Evolutionary conservation across 2,797 vertebrate genomes (phyloP).

Genomic region (Danio tinwini): DNA sequence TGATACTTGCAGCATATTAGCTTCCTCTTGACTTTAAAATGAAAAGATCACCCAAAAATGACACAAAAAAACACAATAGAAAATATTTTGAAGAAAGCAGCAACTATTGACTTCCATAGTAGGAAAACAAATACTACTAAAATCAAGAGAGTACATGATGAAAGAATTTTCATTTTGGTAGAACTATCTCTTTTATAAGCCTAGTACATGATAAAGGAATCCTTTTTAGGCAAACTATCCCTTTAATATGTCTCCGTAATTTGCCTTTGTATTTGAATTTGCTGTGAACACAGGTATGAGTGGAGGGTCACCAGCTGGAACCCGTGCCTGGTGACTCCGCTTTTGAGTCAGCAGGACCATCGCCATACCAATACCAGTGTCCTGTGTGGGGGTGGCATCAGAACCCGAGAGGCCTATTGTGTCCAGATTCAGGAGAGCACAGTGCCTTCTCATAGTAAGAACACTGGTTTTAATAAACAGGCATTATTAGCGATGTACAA

Average conservation of each 20-base stretch:
- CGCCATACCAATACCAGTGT: slow-evolving; percentile 58
- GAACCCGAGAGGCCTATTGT: slow-evolving; percentile 82
- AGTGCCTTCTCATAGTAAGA: slow-evolving; percentile 56
- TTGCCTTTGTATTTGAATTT: neutral
- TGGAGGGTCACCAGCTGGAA: slow-evolving; percentile 86
- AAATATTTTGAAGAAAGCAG: no score
- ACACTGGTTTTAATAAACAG: neutral
- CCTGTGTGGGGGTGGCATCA: slow-evolving; percentile 84
- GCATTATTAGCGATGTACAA: neutral
- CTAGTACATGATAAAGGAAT: no score
- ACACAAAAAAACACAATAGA: no score
- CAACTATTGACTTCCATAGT: no score
- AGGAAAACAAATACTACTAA: no score
- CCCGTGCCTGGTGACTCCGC: slow-evolving; percentile 79
- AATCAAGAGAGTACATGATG: no score
- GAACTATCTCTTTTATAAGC: no score
- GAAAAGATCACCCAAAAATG: no score
- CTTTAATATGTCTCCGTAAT: neutral
- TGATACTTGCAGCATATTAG: no score
- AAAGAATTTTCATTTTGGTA: no score
- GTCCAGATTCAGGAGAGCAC: slow-evolving; percentile 64
- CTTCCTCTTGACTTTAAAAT: no score
- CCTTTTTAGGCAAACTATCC: no score
- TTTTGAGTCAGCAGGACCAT: slow-evolving; percentile 75
- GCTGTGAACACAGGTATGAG: slow-evolving; percentile 74